These are phyloP conservation scores for Chrysaora quinquecirrha DNA, from an alignment of 30 jellyfish, hydroid and myxozoan genomes.

Conservation along the genomic window DNA sequence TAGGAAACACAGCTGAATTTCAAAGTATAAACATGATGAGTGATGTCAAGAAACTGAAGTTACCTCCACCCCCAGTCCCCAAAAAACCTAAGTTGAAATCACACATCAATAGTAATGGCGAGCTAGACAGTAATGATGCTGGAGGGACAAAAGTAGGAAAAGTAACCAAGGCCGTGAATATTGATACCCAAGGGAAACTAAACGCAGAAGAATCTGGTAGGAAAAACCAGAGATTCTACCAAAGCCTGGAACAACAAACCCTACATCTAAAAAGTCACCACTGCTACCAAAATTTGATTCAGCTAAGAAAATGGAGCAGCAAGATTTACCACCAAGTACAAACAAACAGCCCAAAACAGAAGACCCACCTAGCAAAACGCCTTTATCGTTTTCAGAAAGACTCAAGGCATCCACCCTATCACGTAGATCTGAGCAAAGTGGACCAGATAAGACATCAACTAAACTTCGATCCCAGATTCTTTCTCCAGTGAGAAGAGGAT, in stretches of 20 bases:
- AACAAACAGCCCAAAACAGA: background rate
- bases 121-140: background rate
- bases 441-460: conserved; percentile 20
- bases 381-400: conserved; percentile 57
- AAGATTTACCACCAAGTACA: background rate
- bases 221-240: conserved; percentile 59
- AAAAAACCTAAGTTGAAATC: conserved; percentile 50
- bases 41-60: background rate
- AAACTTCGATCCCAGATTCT: conserved; percentile 54
- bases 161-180: too few relatives aligned
- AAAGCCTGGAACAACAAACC: background rate
- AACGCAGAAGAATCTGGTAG: too few relatives aligned
- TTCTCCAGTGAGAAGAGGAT: conserved; percentile 65
- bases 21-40: background rate
- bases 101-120: background rate
- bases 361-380: conserved; percentile 13
- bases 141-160: too few relatives aligned
- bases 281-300: background rate
- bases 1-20: background rate
- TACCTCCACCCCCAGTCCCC: conserved; percentile 78
- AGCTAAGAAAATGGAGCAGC: background rate
- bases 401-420: conserved; percentile 56
- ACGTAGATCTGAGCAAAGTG: conserved; percentile 39
- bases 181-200: too few relatives aligned
- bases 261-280: background rate